phyloP scores from a whole-genome alignment of 2,797 vertebrate species.

The Alca torda region DNA sequence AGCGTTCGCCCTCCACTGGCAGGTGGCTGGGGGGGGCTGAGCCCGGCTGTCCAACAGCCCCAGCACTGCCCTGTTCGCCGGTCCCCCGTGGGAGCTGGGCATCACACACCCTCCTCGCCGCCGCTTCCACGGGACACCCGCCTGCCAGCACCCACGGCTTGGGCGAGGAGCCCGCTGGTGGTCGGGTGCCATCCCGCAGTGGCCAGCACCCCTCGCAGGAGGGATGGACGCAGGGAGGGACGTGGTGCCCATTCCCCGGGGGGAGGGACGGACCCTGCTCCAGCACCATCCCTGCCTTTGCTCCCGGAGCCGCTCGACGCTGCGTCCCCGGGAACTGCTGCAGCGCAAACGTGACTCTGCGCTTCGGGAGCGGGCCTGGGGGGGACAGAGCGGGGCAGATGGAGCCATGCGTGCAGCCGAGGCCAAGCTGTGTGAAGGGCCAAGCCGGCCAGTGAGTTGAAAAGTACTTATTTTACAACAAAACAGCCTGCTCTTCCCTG shows the following conservation, averaged over 20 bases:
- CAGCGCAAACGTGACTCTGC: neutral
- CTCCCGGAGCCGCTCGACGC: rapidly evolving
- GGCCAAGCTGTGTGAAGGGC: neutral
- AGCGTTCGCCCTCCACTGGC: rapidly evolving
- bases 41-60: constrained; percentile 2
- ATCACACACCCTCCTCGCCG: neutral
- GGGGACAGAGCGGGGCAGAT: neutral
- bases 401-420: neutral
- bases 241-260: neutral
- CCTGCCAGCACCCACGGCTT: neutral
- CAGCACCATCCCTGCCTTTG: neutral
- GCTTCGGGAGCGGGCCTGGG: neutral
- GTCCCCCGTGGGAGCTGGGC: neutral
- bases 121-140: neutral
- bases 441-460: neutral
- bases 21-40: neutral
- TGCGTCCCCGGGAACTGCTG: neutral
- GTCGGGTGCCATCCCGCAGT: neutral
- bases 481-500: neutral
- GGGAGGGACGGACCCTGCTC: neutral
- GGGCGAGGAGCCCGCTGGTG: rapidly evolving
- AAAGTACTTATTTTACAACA: neutral
- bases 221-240: neutral
- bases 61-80: rapidly evolving
- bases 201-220: neutral